Percentiles rank a stretch among this genome's conserved stretches.
These are phyloP conservation scores for Agelaius phoeniceus DNA, from an alignment of 2,113 vertebrate genomes.

Conservation along the genomic window DNA sequence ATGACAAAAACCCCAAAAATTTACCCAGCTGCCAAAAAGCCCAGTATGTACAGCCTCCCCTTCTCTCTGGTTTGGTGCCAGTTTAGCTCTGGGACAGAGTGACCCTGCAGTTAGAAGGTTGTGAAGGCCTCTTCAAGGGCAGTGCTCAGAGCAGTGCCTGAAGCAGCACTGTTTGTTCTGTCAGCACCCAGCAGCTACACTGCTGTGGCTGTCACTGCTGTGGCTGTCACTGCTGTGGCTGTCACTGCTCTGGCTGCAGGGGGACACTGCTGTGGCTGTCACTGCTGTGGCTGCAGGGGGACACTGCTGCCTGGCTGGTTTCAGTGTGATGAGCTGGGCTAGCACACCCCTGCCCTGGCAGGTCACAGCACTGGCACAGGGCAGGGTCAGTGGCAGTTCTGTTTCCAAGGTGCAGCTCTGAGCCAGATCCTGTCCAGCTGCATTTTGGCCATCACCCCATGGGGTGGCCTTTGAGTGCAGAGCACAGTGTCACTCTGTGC, in stretches of 20 bases:
- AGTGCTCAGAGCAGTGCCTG: background rate
- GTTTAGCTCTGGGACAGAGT: background rate
- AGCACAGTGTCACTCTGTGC: background rate
- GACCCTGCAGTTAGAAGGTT: background rate
- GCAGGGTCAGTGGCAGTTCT: background rate
- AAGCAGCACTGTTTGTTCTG: background rate
- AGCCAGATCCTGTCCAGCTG: background rate
- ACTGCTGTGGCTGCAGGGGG: background rate
- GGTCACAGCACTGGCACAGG: rapidly evolving
- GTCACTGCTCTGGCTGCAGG: background rate
- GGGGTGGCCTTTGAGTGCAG: background rate
- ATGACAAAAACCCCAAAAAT: background rate
- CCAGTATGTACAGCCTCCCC: background rate
- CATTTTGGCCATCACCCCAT: rapidly evolving
- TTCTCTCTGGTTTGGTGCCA: background rate
- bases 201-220: rapidly evolving
- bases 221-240: background rate
- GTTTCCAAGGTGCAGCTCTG: background rate
- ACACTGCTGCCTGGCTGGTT: background rate
- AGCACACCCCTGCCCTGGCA: background rate
- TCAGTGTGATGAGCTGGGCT: rapidly evolving
- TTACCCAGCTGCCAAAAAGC: background rate
- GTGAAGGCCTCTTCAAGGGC: background rate
- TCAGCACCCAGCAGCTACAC: background rate
- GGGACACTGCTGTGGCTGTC: background rate